Evolutionary conservation across 2,888 invertebrate genomes (phyloP), one percentile per base, ranked within the genome.

Genomic region (Trilocha varians): DNA sequence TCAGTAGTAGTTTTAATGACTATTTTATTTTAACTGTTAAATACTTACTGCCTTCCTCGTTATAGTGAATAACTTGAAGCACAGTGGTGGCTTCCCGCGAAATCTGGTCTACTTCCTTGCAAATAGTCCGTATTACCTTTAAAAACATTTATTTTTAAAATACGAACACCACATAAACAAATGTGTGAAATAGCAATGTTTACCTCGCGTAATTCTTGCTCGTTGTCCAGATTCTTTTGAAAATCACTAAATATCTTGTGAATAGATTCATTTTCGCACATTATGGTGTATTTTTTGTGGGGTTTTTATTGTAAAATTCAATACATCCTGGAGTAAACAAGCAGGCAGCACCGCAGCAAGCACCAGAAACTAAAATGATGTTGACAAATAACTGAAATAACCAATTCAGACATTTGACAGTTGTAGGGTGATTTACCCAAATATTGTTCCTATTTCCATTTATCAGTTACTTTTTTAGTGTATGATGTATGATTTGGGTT

Each of bases 131-230:
- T 45, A 93, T 92, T 74, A 88, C 88, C 91, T 91, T 59, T 34
- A 67, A 68, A 45, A 16, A 16, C 16, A 34, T 8, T 35, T 16
- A 18, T 13, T 40, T n/a, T 38, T 32, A 41, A 38, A 8, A 43
- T 5, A 32, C 35, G 13, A 41, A 37, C 13, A 14, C 13, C 3
- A 40, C 18, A 16, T 5, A 11, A 11, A 8, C 13, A 35, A 14
- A 11, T n/a, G 8, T n/a, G n/a, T 11, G 5, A 9, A 11, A 3
- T 3, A 13, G 17, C 9, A 36, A 15, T 32, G 16, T 38, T 25
- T 37, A 95, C 96, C 88, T 96, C 96, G 48, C 95, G 88, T 34
- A 91, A 66, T 64, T 93, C 92, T 69, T 95, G 94, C 61, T 96
- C 96, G 11, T 87, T 82, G 56, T 92, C 92, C 25, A 96, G 82